Percentiles rank a stretch among this genome's conserved stretches.
Conservation (phyloP, 2,888 invertebrate species). For the Habrosyne pyritoides region DNA sequence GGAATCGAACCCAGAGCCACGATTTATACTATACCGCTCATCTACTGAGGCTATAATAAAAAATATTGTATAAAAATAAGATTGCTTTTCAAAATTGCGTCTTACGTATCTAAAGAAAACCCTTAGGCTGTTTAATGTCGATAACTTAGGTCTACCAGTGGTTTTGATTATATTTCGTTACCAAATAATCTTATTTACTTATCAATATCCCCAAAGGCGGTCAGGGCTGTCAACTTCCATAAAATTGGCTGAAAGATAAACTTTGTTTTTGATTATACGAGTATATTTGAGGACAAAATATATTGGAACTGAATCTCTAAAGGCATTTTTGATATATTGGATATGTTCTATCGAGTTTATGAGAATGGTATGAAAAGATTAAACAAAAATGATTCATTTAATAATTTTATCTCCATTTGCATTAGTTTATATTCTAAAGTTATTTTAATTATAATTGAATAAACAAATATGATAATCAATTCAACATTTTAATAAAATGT, state of each 20-base stretch:
- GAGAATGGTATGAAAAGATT: too few species aligned
- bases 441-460: too few species aligned
- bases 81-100: not conserved
- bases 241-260: not conserved
- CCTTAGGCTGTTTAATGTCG: not conserved
- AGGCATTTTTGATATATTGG: not conserved
- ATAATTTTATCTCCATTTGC: too few species aligned
- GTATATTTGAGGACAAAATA: not conserved
- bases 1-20: too few species aligned
- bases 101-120: not conserved
- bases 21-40: too few species aligned
- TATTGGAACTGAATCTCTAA: not conserved
- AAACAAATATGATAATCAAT: too few species aligned
- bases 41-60: too few species aligned
- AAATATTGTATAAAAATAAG: not conserved
- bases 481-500: too few species aligned
- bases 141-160: not conserved
- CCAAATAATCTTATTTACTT: not conserved
- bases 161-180: not conserved
- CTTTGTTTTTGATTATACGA: constrained; percentile 4
- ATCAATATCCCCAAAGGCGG: not conserved
- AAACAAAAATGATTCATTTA: too few species aligned
- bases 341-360: not conserved
- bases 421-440: too few species aligned
- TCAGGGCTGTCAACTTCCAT: not conserved